Evolutionary conservation across 2,888 invertebrate species (phyloP), one percentile per base, ranked within the genome.

Genomic region (Eupithecia abbreviata): DNA sequence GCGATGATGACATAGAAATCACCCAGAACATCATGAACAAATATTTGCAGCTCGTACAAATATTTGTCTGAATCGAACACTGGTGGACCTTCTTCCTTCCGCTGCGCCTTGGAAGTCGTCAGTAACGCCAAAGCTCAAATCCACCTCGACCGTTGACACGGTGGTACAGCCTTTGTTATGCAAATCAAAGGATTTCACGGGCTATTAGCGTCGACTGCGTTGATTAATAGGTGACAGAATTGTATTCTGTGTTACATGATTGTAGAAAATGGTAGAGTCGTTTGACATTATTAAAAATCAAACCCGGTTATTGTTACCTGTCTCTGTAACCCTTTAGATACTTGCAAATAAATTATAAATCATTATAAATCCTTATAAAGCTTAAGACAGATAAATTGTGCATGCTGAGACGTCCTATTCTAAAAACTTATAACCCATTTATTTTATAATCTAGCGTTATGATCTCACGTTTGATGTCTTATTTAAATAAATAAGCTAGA

Each of bases 151-250:
- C 66, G 42, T 51, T 49, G 69, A 47, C 47, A 49, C 69, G 41
- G 41, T 42, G 62, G 62, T 68, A 67, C 76, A 42, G 81, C 85
- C 85, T 88, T 91, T 90, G 89, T 91, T 86, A 90, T 91, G 89
- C 87, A 89, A 90, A 91, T 91, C 80, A 71, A 83, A 84, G 85
- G 86, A 91, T 91, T 90, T 89, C 85, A 88, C 83, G 88, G 86
- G 76, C 85, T 89, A 90, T 91, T 90, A 86, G 66, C 67, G 49
- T 86, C 81, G 72, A 84, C 84, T 84, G 83, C 85, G 82, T 84
- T 87, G 87, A 89, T 90, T 89, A 88, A 90, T 89, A 69, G 75
- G 47, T 75, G 75, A 58, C 55, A 71, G 43, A 71, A 15, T n/a
- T 69, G 51, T 72, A 67, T 62, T 18, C 42, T 42, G 42, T 41